A percentile compares a stretch with the other conserved stretches of the same genome.
Conservation (phyloP, 2,888 invertebrate species). For the Atethmia centrago region DNA sequence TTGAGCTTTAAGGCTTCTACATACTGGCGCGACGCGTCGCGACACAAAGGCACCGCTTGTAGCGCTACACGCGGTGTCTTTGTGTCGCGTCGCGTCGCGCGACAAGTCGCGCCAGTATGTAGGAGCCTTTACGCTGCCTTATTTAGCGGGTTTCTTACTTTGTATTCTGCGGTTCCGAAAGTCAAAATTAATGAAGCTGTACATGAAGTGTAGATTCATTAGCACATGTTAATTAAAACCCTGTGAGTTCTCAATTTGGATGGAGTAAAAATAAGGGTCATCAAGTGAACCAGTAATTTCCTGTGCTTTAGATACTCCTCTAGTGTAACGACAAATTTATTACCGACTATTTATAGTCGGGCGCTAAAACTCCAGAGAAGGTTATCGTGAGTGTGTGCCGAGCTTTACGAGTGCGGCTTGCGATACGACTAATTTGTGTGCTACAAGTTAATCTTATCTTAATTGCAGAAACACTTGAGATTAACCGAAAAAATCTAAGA, state of each 20-base stretch:
- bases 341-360: constrained; percentile 75
- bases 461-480: constrained; percentile 58
- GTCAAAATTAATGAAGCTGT: constrained; percentile 51
- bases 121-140: constrained; percentile 14
- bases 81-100: too few relatives aligned
- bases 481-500: constrained; percentile 32
- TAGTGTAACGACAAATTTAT: constrained; percentile 78
- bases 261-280: constrained; percentile 71
- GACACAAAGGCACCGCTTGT: too few relatives aligned
- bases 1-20: too few relatives aligned
- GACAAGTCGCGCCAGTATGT: too few relatives aligned
- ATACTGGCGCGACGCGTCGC: too few relatives aligned
- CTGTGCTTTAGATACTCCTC: constrained; percentile 69
- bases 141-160: constrained; percentile 24
- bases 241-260: constrained; percentile 73
- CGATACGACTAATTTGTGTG: constrained; percentile 67
- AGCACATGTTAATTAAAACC: constrained; percentile 77
- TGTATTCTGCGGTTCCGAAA: constrained; percentile 34
- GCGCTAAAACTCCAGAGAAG: constrained; percentile 62
- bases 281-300: constrained; percentile 73
- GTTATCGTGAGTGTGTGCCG: constrained; percentile 67
- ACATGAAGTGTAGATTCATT: constrained; percentile 57
- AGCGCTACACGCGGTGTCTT: too few relatives aligned
- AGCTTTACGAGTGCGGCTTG: constrained; percentile 65
- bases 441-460: constrained; percentile 67